Evolutionary conservation across 23 tunicate genomes (phyloP).

Genomic region (Halocynthia aurantium): DNA sequence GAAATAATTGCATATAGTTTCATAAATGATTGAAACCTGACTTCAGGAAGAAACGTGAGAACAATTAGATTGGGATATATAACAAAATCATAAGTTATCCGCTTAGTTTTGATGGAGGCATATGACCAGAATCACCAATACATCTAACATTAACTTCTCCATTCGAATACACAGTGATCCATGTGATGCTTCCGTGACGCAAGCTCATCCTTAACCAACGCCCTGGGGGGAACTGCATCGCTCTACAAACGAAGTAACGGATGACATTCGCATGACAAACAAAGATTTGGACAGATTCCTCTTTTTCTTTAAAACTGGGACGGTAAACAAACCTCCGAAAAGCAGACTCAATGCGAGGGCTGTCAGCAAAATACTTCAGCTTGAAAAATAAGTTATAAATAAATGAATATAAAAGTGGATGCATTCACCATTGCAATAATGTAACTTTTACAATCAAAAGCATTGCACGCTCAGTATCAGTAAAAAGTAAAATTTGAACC

Average conservation of each 20-base stretch:
- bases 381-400: background rate
- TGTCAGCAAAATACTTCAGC: conserved; percentile 36
- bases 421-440: background rate
- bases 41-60: no score
- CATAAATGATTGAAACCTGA: no score
- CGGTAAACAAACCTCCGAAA: conserved; percentile 81
- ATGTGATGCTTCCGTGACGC: conserved; percentile 75
- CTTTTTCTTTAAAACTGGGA: conserved; percentile 32
- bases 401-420: background rate
- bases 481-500: background rate
- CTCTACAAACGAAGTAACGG: conserved; percentile 81
- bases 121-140: conserved; percentile 45
- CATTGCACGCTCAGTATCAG: no score
- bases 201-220: conserved; percentile 82
- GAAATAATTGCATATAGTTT: no score
- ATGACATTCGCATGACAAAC: conserved; percentile 98
- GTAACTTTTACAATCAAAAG: no score
- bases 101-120: conserved; percentile 12
- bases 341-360: conserved; percentile 71
- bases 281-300: conserved; percentile 40
- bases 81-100: background rate
- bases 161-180: conserved; percentile 54
- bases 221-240: conserved; percentile 64
- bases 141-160: conserved; percentile 44
- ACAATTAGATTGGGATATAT: no score